phyloP scores from a whole-genome alignment of 2,797 vertebrate species.

The Pipistrellus pipistrellus region DNA sequence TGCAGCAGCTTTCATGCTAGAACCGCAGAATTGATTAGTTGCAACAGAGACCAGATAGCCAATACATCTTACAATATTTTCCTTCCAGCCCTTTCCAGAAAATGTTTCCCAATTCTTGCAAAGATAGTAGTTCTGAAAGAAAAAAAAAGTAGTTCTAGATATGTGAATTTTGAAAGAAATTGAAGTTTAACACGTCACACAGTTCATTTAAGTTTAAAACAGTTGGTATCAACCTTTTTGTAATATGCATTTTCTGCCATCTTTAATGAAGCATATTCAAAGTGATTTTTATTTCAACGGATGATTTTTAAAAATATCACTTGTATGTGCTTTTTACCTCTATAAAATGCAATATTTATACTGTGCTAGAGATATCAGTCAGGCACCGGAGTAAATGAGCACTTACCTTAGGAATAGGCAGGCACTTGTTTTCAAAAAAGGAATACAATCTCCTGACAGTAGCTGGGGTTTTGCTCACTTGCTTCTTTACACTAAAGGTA shows the following conservation, averaged over 20 bases:
- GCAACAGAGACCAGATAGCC: not conserved
- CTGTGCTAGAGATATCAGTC: not conserved
- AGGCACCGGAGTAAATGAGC: not conserved
- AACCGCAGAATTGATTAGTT: not conserved
- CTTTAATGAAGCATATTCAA: constrained; percentile 3
- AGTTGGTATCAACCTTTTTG: not conserved
- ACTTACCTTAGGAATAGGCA: not conserved
- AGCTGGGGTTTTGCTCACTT: constrained; percentile 59
- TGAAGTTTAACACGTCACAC: not conserved
- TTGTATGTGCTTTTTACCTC: not conserved
- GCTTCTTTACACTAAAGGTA: constrained; percentile 72
- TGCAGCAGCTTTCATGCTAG: not conserved
- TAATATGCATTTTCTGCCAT: not conserved
- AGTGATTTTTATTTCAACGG: constrained; percentile 38
- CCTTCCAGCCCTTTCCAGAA: not conserved
- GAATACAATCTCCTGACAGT: constrained; percentile 46
- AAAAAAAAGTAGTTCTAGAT: not conserved
- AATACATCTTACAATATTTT: constrained; percentile 25
- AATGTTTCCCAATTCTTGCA: not conserved
- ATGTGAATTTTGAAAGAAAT: not conserved
- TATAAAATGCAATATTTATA: not conserved
- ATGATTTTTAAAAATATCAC: not conserved
- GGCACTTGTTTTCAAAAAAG: not conserved
- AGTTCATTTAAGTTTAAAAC: not conserved
- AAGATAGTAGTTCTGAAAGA: not conserved